Evolutionary conservation across 2,888 invertebrate genomes (phyloP), one percentile per base, ranked within the genome.

Genomic region (Tenthredo notha): DNA sequence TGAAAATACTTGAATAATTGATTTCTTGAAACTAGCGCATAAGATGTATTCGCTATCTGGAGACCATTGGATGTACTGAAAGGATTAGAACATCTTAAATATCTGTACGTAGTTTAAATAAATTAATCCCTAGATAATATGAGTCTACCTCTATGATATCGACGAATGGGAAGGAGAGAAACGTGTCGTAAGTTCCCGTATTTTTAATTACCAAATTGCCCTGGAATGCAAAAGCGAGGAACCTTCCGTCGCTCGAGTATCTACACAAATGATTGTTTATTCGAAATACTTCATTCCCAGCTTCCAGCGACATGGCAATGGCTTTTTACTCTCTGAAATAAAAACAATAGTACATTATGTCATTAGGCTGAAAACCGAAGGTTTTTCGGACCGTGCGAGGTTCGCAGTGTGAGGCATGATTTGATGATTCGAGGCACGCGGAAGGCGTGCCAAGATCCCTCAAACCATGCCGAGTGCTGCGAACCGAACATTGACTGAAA

Each of bases 1-100:
- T 0, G 94, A 95, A 92, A 94, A 95, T 50, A 95, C 92, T 92
- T 94, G 92, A 80, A 94, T 85, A 58, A 91, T 75, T 50, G 89
- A 91, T 86, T 90, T 90, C 83, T 90, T 92, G 67, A 90, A 88
- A 84, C 90, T 92, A 0, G 90, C 92, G 78, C 93, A 93, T 54
- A 93, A 86, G 80, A 94, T 88, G 61, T 90, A 94, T 85, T 91
- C 89, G 61, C 92, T 92, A 86, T 94, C 91, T 18, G 89, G 89
- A 25, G 94, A 92, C 94, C 94, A 94, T 85, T 92, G 91, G 29
- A 93, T 87, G 37, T 89, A 88, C 93, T 93, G 85, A 74, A 86
- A 85, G 54, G 33, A 70, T 74, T 18, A 72, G 54, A 43, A 82
- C 25, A 82, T 84, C 4, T 21, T 25, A 18, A 33, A 65, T 85